Conservation (phyloP, 1,140 invertebrate genomes). For the Teleogryllus occipitalis region DNA sequence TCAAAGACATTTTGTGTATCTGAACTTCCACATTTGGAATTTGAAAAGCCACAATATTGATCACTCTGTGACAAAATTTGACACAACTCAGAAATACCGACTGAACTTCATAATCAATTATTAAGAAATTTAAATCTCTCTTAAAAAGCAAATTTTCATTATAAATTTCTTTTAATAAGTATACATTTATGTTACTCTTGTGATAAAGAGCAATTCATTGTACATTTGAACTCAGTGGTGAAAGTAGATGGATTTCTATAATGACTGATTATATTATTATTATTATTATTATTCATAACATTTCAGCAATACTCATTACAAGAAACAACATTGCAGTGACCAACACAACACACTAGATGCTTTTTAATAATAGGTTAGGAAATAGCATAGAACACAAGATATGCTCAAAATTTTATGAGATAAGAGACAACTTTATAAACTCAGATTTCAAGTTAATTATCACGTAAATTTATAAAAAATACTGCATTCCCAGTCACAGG, state of each 20-base stretch:
- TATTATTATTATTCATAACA: not conserved
- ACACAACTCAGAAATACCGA: not conserved
- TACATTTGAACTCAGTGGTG: not conserved
- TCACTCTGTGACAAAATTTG: not conserved
- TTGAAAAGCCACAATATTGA: conserved; percentile 1
- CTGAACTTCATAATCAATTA: not conserved
- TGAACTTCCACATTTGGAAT: not conserved
- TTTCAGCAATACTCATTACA: not conserved
- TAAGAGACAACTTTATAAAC: not conserved
- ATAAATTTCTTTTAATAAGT: not conserved
- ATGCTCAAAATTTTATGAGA: not conserved
- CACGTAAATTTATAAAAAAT: not conserved
- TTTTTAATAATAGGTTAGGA: no score
- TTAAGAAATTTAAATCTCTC: conserved; percentile 6
- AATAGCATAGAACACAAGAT: no score
- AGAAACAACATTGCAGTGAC: not conserved
- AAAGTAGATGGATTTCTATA: not conserved
- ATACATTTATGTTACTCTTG: not conserved
- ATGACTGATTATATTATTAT: not conserved
- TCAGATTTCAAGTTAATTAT: not conserved
- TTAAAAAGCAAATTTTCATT: not conserved
- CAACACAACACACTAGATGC: no score
- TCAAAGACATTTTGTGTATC: not conserved
- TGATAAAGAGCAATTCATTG: not conserved
- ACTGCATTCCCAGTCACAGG: not conserved